Percentiles rank a stretch among this genome's conserved stretches.
phyloP scores from a whole-genome alignment of 2,888 invertebrate genomes.

The Glaucopsyche alexis region DNA sequence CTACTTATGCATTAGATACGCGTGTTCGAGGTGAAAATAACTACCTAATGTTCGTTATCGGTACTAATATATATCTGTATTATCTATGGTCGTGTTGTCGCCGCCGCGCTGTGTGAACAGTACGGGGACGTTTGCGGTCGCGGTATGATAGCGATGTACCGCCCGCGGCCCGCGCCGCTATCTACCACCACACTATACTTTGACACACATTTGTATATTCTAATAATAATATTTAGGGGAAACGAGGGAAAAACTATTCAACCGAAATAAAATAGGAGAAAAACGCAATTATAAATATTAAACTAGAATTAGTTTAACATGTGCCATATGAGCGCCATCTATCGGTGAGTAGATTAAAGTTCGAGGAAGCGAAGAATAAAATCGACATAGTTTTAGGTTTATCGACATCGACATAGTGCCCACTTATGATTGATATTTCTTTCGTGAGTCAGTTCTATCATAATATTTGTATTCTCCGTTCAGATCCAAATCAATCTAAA shows the following conservation, averaged over 20 bases:
- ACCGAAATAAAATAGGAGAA: not conserved
- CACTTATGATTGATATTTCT: no score
- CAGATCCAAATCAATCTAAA: not conserved
- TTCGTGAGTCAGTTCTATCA: not conserved
- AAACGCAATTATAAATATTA: not conserved
- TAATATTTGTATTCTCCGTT: not conserved
- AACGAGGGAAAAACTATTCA: not conserved
- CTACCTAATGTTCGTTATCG: not conserved
- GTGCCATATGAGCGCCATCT: not conserved
- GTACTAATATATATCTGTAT: no score
- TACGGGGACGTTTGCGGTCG: not conserved
- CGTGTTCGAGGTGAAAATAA: not conserved
- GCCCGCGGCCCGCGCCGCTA: no score
- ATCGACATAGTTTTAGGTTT: not conserved
- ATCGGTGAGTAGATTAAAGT: not conserved
- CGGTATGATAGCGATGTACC: not conserved
- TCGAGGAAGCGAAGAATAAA: not conserved
- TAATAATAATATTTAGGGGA: not conserved
- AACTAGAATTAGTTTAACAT: not conserved
- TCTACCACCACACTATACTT: not conserved
- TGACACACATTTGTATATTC: conserved; percentile 1
- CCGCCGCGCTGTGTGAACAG: not conserved
- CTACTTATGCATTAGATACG: not conserved
- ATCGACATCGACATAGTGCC: no score
- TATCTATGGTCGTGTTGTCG: no score